Evolutionary conservation across 2,113 vertebrate genomes (phyloP).

Genomic region (Arizona elegans): DNA sequence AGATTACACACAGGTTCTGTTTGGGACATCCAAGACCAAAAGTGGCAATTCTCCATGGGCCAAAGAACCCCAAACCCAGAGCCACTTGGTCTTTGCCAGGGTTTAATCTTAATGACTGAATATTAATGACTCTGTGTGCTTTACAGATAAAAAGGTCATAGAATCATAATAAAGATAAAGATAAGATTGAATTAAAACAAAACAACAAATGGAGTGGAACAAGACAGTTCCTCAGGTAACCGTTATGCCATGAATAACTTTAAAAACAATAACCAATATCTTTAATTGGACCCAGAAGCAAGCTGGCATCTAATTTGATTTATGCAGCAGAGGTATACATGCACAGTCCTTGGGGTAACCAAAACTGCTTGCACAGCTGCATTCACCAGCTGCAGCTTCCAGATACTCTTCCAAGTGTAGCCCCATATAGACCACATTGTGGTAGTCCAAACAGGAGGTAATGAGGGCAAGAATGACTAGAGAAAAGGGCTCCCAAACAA

Average conservation of each 20-base stretch:
- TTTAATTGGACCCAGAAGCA: neutral
- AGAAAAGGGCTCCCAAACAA: neutral
- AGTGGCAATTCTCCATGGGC: too few species aligned
- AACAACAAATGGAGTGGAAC: neutral
- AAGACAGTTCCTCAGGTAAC: neutral
- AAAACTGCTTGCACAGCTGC: neutral
- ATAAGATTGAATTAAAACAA: neutral
- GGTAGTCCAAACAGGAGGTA: neutral
- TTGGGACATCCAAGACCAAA: too few species aligned
- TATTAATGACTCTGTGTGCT: neutral
- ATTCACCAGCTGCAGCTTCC: neutral
- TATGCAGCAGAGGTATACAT: neutral
- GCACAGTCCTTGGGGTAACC: neutral
- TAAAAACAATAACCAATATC: neutral
- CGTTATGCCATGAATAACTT: too few species aligned
- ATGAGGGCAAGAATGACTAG: neutral
- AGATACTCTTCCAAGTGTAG: neutral
- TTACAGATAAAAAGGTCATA: neutral
- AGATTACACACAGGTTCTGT: too few species aligned
- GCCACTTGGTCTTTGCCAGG: too few species aligned
- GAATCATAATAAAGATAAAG: neutral
- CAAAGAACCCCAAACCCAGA: too few species aligned
- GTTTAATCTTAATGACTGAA: too few species aligned
- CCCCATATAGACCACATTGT: neutral
- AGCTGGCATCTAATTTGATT: neutral